Evolutionary conservation across 2,888 invertebrate species (phyloP).

Genomic region (Lacanobia oleracea): DNA sequence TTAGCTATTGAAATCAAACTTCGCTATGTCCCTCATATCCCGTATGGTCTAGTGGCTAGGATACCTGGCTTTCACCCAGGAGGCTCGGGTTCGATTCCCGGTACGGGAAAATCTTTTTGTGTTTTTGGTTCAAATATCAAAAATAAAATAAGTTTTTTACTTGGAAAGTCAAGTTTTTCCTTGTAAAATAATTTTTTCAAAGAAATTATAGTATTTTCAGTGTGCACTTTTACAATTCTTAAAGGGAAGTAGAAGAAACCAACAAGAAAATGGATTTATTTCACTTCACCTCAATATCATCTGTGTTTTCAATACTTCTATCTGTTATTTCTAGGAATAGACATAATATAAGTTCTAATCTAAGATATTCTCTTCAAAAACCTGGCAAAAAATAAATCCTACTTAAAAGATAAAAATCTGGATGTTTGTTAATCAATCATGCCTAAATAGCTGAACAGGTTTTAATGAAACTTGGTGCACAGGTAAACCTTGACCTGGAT

Average conservation of each 20-base stretch:
- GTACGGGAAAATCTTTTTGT: slow-evolving; percentile 88
- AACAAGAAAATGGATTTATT: not conserved
- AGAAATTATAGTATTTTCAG: not conserved
- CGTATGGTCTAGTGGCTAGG: slow-evolving; percentile 93
- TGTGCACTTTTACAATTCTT: not conserved
- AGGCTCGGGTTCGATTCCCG: slow-evolving; percentile 94
- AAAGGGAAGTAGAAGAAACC: not conserved
- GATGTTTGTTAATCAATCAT: not conserved
- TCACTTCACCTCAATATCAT: no score
- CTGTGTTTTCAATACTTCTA: not conserved
- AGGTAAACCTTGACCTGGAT: not conserved
- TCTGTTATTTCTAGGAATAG: no score
- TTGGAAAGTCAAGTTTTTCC: not conserved
- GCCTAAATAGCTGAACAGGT: not conserved
- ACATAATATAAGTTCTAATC: no score
- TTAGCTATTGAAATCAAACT: not conserved
- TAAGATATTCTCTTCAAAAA: not conserved
- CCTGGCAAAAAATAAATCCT: not conserved
- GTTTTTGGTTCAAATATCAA: not conserved
- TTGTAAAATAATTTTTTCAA: not conserved
- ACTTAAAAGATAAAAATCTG: not conserved
- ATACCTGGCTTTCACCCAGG: slow-evolving; percentile 94
- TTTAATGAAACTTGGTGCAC: not conserved
- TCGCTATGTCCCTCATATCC: slow-evolving; percentile 70
- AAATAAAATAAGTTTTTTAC: not conserved